These are phyloP conservation scores for Habroteleia sp. DNA, from an alignment of 2,888 invertebrate species.

Conservation along the genomic window DNA sequence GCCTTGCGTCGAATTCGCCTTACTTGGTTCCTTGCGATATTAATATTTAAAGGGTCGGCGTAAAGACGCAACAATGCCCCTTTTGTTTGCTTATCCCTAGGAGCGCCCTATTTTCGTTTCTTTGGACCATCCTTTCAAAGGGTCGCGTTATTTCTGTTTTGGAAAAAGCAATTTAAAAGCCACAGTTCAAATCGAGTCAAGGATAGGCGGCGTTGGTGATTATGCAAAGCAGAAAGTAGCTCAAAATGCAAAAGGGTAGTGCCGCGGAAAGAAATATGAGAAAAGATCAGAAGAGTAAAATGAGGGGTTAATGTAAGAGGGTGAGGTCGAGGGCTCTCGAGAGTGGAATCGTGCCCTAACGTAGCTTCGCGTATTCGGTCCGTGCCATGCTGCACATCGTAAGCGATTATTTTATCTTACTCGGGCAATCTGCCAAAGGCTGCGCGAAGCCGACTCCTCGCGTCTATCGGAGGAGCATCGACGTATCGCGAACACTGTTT, in stretches of 20 bases:
- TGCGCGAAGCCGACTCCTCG: constrained; percentile 38
- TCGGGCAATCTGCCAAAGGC: constrained; percentile 76
- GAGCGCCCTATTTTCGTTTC: constrained; percentile 36
- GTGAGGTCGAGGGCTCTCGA: constrained; percentile 61
- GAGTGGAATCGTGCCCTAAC: constrained; percentile 70
- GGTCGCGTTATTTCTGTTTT: constrained; percentile 44
- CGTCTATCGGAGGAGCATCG: constrained; percentile 67
- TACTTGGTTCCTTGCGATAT: constrained; percentile 38
- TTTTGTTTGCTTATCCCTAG: constrained; percentile 52
- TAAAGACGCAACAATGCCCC: constrained; percentile 39
- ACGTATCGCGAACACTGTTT: constrained; percentile 54
- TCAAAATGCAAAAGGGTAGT: constrained; percentile 60
- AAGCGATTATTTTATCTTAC: constrained; percentile 79
- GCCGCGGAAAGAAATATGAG: constrained; percentile 54
- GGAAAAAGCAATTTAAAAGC: constrained; percentile 46
- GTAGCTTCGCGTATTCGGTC: constrained; percentile 67
- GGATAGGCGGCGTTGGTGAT: constrained; percentile 52
- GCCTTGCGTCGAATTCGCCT: constrained; percentile 35
- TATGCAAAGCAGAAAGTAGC: constrained; percentile 62
- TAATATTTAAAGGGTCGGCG: constrained; percentile 42
- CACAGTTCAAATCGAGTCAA: constrained; percentile 52
- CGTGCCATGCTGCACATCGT: constrained; percentile 70
- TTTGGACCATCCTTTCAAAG: too few species aligned
- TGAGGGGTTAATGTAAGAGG: constrained; percentile 64
- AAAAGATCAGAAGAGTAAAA: constrained; percentile 59